These are phyloP conservation scores for Galago senegalensis DNA, from an alignment of 2,797 vertebrate genomes.

Conservation along the genomic window DNA sequence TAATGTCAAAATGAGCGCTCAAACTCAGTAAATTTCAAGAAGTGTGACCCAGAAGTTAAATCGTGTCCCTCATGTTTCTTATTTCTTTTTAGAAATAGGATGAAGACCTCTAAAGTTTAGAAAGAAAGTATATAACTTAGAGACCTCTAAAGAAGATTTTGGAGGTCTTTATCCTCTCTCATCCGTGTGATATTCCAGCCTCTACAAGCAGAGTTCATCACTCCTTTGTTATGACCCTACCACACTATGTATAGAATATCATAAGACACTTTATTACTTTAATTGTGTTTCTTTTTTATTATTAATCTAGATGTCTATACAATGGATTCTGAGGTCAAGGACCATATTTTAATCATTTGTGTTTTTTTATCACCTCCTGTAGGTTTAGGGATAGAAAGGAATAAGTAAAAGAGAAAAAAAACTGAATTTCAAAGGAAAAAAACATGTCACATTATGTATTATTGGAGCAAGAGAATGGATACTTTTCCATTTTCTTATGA, in stretches of 20 bases:
- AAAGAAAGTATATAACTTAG: neutral
- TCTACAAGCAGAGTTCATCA: neutral
- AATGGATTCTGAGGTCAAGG: neutral
- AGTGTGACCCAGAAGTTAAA: neutral
- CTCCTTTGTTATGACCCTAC: neutral
- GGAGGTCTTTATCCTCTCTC: neutral
- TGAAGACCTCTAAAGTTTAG: neutral
- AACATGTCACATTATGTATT: neutral
- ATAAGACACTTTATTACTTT: neutral
- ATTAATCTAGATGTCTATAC: neutral
- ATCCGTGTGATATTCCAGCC: neutral
- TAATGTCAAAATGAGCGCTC: neutral
- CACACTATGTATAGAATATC: neutral
- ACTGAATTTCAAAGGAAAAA: neutral
- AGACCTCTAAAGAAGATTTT: no score
- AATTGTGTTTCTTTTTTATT: neutral
- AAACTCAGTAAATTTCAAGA: slow-evolving; percentile 45
- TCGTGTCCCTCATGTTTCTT: neutral
- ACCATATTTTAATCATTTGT: neutral
- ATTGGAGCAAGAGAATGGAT: neutral
- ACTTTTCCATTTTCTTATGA: slow-evolving; percentile 41
- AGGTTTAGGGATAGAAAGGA: neutral
- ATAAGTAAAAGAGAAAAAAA: neutral
- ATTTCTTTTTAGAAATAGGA: slow-evolving; percentile 21
- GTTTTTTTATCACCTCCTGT: neutral